Evolutionary conservation across 1,140 invertebrate genomes (phyloP).

Genomic region (Drosophila funebris): DNA sequence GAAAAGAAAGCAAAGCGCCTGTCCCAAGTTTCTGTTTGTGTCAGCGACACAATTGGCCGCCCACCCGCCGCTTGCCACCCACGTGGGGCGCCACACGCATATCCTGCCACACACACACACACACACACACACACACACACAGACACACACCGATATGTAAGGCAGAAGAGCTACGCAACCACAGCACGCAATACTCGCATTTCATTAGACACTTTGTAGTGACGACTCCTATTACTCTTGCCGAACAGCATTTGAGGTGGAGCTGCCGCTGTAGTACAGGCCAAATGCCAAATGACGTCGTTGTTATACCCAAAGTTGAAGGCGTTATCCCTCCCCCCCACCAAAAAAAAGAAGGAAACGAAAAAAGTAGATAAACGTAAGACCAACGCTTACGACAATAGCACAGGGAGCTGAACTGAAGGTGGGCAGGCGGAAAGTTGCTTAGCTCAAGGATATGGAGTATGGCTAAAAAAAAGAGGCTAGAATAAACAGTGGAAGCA

Average conservation of each 20-base stretch:
- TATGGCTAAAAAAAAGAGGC: not conserved
- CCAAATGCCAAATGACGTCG: conserved; percentile 30
- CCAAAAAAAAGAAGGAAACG: conserved; percentile 1
- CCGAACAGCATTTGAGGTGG: conserved; percentile 4
- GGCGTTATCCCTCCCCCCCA: conserved; percentile 22
- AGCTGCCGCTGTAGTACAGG: not conserved
- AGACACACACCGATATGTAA: conserved; percentile 1
- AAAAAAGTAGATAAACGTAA: conserved; percentile 5
- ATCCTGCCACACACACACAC: conserved; percentile 46
- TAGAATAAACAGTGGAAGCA: not conserved
- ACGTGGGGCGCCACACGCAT: conserved; percentile 55
- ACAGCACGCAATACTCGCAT: conserved; percentile 80
- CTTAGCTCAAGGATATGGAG: conserved; percentile 6
- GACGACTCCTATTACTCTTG: conserved; percentile 79
- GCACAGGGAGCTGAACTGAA: conserved; percentile 7
- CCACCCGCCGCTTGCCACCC: conserved; percentile 36
- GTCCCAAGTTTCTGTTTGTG: conserved; percentile 64
- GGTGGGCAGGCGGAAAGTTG: not conserved
- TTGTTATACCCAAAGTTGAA: conserved; percentile 16
- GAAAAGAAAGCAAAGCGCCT: conserved; percentile 21
- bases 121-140: conserved; percentile 6
- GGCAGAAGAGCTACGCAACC: conserved; percentile 71
- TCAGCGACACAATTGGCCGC: conserved; percentile 72
- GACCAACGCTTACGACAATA: conserved; percentile 14
- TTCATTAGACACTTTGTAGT: conserved; percentile 81